Base-by-base conservation (phyloP, 2,113 vertebrate genomes). In the Puma concolor region DNA sequence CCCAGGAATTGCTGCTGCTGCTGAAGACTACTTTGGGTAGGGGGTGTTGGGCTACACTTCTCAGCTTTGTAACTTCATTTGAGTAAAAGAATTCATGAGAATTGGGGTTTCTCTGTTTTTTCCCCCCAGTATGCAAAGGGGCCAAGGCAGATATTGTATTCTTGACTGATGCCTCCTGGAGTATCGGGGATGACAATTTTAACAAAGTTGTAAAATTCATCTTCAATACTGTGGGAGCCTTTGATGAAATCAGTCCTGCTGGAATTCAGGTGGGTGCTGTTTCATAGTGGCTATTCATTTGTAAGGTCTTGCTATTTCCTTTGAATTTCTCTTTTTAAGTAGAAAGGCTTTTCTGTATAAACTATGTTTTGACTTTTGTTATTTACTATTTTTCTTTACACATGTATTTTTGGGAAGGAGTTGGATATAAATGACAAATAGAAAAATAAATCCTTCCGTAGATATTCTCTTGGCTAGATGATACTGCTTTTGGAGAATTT, bases 71-170 rank as follows among this genome's bases (percentile, higher is more conserved):
- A 63, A 85, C 82, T 44, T 66, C 41, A 80, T 41, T 71, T 94
- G 48, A 69, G 90, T 84, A 33, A 81, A 95, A 85, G 36, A 83
- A 84, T 82, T 90, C 38, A 88, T 23, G 48, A 92, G 66, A 96
- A 54, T 71, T 90, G 8, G 44, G 54, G 41, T 86, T 74, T 38
- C 23, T 97, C 94, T 95, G 0, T 79, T 80, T 98, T 98, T 94
- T 1, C 52, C 48, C 97, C 96, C 44, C 97, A 99, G 99, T 99
- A 19, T 99, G 99, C 98, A 99, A 99, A 99, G 99, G 99, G 25
- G 99, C 99, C 97, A 99, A 99, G 98, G 99, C 99, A 91, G 99
- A 99, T 83, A 99, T 99, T 97, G 99, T 99, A n/a, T 99, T 99
- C 98, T 98, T 99, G 95, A 99, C 99, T 69, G 99, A 99, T 85